Evolutionary conservation across 2,888 invertebrate species (phyloP).

Genomic region (Ochropacha duplaris): DNA sequence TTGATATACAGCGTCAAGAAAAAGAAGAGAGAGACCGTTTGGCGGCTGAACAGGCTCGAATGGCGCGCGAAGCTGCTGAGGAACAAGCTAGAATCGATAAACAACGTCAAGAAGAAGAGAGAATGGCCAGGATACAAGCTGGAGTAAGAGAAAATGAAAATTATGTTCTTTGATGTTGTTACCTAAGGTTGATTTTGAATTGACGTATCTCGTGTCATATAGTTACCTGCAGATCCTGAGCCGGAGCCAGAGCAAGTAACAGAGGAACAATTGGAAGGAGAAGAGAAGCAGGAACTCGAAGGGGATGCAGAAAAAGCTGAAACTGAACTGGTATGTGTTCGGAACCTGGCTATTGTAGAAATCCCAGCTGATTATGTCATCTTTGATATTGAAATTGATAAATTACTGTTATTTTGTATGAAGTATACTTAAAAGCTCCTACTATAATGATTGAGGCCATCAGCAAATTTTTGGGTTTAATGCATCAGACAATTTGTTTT

Average conservation of each 20-base stretch:
- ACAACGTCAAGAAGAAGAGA: conserved; percentile 60
- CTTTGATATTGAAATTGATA: too few relatives aligned
- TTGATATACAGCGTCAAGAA: conserved; percentile 52
- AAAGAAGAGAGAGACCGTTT: conserved; percentile 62
- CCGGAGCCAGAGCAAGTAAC: conserved; percentile 41
- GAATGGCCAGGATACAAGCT: conserved; percentile 70
- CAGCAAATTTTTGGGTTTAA: too few relatives aligned
- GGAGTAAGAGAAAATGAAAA: conserved; percentile 45
- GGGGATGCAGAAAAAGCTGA: conserved; percentile 20
- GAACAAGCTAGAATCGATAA: conserved; percentile 55
- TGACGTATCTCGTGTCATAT: not conserved
- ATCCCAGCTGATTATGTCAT: too few relatives aligned
- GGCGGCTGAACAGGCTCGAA: conserved; percentile 60
- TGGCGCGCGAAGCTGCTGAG: conserved; percentile 61
- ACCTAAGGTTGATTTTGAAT: too few relatives aligned
- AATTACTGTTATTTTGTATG: too few relatives aligned
- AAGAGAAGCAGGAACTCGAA: conserved; percentile 18
- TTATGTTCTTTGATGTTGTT: too few relatives aligned
- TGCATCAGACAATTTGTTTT: too few relatives aligned
- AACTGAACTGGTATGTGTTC: conserved; percentile 8
- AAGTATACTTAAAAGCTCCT: too few relatives aligned
- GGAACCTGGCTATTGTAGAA: too few relatives aligned
- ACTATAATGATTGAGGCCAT: too few relatives aligned
- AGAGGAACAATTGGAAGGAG: conserved; percentile 31
- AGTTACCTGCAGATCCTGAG: conserved; percentile 65